These are phyloP conservation scores for Ceratitis capitata DNA, from an alignment of 1,140 invertebrate genomes.

Conservation along the genomic window DNA sequence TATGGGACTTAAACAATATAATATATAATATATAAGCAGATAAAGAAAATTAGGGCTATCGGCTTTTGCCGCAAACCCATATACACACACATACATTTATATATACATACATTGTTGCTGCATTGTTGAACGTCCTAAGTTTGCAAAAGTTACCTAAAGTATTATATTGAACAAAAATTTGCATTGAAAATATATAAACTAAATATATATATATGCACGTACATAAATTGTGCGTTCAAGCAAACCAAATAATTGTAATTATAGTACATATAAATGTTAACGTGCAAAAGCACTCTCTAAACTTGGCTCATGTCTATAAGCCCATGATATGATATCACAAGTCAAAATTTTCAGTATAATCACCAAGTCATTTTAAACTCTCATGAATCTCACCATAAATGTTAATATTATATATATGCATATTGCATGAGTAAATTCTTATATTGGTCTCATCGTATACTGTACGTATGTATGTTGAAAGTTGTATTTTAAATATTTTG, in stretches of 20 bases:
- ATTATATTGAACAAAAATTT: constrained; percentile 6
- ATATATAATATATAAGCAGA: too few species aligned
- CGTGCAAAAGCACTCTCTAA: neutral
- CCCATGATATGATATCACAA: neutral
- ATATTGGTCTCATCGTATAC: neutral
- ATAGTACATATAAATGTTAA: neutral
- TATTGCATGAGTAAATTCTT: neutral
- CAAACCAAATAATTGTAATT: neutral
- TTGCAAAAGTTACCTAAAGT: constrained; percentile 16
- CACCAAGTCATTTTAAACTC: neutral
- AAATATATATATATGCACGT: neutral
- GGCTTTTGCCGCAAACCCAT: constrained; percentile 25
- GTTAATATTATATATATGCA: neutral
- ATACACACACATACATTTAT: neutral
- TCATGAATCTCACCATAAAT: neutral
- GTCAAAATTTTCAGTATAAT: neutral
- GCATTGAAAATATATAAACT: neutral
- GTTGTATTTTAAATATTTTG: neutral
- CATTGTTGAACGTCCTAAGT: neutral
- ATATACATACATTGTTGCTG: neutral
- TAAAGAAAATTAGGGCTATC: neutral
- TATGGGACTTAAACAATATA: neutral
- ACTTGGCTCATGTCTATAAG: neutral
- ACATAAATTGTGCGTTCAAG: neutral
- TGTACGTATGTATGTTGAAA: neutral